Base-by-base conservation (phyloP, 2,113 vertebrate genomes). In the Zingel zingel region DNA sequence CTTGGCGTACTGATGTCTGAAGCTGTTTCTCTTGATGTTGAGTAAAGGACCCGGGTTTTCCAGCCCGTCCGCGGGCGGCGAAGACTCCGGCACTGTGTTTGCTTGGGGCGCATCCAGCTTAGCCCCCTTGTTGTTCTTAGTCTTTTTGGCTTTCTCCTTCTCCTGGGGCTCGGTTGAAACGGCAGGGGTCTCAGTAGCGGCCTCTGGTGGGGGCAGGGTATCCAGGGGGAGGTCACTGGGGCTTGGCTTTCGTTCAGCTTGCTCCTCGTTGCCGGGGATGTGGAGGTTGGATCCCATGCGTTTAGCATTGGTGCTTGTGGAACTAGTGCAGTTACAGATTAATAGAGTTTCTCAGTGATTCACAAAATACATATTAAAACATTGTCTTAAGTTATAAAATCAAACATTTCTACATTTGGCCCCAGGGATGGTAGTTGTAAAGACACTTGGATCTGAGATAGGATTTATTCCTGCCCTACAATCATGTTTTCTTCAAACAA, bases 71-170 rank as follows among this genome's bases (percentile, higher is more conserved):
- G 62, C 33, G 36, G 89, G 80, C 33, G 85, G 57, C n/a, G 45
- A 68, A 2, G 65, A 82, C 73, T 92, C 90, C 12, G 62, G 62
- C 16, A 48, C 2, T 0, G 48, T 30, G 78, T 87, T 90, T 7
- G 67, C 92, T 4, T 61, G 85, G 4, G 84, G 75, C 14, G 79
- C 88, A 5, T 93, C 91, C 36, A 74, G n/a, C 39, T 78, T 90
- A 51, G 72, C 23, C 21, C 86, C 92, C 87, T 93, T 94, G 92
- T 90, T 92, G 91, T 91, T 92, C 81, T 94, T 95, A 64, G 79
- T 92, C 89, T 92, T 95, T 90, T 90, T 94, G 77, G 76, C 78
- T 36, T 91, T 91, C 59, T 94, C 93, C 53, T 90, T 93, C 43
- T 91, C 92, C 73, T 84, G 93, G 16, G 81, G 72, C 62, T 94